Evolutionary conservation across 2,113 vertebrate genomes (phyloP), one percentile per base, ranked within the genome.

Genomic region (Anas platyrhynchos): DNA sequence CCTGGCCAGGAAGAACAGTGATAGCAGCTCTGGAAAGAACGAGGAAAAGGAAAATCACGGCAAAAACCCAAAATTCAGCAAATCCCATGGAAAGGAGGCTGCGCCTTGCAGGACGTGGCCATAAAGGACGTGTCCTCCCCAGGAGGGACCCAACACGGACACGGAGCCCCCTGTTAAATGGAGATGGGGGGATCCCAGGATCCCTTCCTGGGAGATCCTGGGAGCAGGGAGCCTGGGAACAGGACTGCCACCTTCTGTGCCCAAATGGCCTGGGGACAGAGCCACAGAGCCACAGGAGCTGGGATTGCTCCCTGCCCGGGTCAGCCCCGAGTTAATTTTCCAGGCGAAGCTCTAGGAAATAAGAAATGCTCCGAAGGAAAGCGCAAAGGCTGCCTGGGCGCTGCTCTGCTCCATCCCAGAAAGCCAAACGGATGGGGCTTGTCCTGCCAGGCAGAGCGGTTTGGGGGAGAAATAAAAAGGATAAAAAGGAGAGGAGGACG

Each of bases 321-420:
- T 34, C 44, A 86, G 25, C 26, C 75, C 0, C 0, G 41, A 55
- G 18, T 63, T 50, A 44, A 26, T 61, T 91, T 92, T 74, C 81
- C 55, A 82, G 87, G 84, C 69, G 22, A 54, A 55, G 61, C 0
- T 81, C 69, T 50, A 86, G 84, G 89, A 89, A 69, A 59, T 13
- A 38, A 43, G 46, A 78, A 91, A 15, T 2, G 26, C 75, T 68
- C 1, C 43, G 23, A 50, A 41, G 44, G 23, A 13, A 13, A 46
- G 63, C 2, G 6, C 25, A 52, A 44, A 46, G 77, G 56, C 56
- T 59, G 84, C 25, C 0, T 0, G 0, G 1, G 43, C 36, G 38
- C 38, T 7, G 31, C 74, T 83, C 48, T 80, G 34, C 82, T 76
- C 54, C 71, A 44, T n/a, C 92, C 79, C 79, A 52, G 69, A 29